phyloP scores from a whole-genome alignment of 1,140 invertebrate species.

The Lycorma delicatula region DNA sequence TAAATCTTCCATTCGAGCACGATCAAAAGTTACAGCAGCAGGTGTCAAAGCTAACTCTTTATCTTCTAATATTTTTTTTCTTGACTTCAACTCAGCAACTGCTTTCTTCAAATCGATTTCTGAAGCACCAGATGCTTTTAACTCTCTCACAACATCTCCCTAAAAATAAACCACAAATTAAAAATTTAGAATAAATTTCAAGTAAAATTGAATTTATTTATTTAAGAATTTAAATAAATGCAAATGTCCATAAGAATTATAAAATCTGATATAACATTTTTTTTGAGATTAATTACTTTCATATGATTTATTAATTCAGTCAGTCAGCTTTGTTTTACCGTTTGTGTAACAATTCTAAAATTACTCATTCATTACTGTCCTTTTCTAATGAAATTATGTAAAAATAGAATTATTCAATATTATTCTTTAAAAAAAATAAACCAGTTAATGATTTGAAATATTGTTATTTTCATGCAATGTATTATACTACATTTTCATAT shows the following conservation, averaged over 20 bases:
- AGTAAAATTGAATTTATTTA: conserved; percentile 1
- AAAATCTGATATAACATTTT: neutral
- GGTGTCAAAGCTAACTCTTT: conserved; percentile 82
- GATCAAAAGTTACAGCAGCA: conserved; percentile 68
- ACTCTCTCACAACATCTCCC: conserved; percentile 79
- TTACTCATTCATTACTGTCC: too few relatives aligned
- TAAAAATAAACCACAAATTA: conserved; percentile 34
- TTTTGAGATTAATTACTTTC: neutral
- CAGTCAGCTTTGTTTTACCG: neutral
- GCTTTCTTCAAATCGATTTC: conserved; percentile 90
- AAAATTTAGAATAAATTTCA: conserved; percentile 18
- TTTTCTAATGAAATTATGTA: too few relatives aligned
- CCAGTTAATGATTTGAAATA: too few relatives aligned
- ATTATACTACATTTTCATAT: too few relatives aligned
- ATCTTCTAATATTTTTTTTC: conserved; percentile 89
- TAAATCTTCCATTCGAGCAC: conserved; percentile 92
- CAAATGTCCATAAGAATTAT: neutral
- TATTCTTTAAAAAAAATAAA: too few relatives aligned
- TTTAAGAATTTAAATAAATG: conserved; percentile 1
- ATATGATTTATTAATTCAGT: too few relatives aligned
- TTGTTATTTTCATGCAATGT: too few relatives aligned
- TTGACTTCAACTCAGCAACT: conserved; percentile 81
- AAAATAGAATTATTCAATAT: too few relatives aligned
- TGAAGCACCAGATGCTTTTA: conserved; percentile 78
- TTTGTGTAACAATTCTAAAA: neutral